A percentile compares a stretch with the other conserved stretches of the same genome.
phyloP scores from a whole-genome alignment of 2,113 vertebrate species.

The Hystrix brachyura region DNA sequence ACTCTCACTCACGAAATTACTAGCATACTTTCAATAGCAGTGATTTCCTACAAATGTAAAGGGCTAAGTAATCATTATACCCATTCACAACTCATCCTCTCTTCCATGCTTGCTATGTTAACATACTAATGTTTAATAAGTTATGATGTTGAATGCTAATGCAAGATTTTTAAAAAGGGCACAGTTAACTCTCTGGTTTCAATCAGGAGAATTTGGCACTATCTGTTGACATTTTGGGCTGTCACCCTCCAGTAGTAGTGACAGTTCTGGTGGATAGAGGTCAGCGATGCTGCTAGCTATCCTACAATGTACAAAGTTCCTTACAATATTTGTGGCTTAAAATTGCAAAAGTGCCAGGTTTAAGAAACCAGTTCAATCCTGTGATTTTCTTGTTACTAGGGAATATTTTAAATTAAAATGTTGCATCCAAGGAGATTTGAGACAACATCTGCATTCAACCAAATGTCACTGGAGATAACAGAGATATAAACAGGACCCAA shows the following conservation, averaged over 20 bases:
- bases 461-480: not conserved
- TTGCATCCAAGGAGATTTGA: not conserved
- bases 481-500: not conserved
- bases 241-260: not conserved
- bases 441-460: not conserved
- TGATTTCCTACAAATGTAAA: not conserved
- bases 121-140: not conserved
- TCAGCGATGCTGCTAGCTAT: not conserved
- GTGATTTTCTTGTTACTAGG: not conserved
- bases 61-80: not conserved
- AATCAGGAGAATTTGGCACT: not conserved
- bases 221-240: not conserved
- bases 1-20: slow-evolving; percentile 33
- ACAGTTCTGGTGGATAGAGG: not conserved
- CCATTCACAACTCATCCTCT: not conserved
- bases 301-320: accelerated
- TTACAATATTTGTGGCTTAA: not conserved
- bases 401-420: not conserved
- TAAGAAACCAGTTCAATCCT: not conserved
- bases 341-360: not conserved
- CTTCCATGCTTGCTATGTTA: not conserved
- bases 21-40: not conserved
- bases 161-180: not conserved
- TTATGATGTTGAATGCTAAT: not conserved
- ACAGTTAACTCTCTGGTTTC: not conserved